A percentile compares a stretch with the other conserved stretches of the same genome.
phyloP scores from a whole-genome alignment of 2,113 vertebrate species.

The Mohoua ochrocephala region DNA sequence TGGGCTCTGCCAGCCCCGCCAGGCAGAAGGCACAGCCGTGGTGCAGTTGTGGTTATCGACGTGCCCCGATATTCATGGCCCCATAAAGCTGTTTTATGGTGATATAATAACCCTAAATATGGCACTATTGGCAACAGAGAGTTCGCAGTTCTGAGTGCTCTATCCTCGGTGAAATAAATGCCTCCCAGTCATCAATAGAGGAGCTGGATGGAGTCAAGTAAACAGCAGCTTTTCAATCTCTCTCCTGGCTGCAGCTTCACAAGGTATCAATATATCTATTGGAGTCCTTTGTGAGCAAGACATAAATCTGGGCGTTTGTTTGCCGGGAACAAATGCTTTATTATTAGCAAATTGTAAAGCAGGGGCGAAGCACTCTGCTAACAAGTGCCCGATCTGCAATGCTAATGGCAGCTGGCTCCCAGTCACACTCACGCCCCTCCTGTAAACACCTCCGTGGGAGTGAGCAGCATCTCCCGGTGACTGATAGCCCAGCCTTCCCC shows the following conservation, averaged over 20 bases:
- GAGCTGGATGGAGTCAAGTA: slow-evolving; percentile 17
- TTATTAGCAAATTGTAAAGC: slow-evolving; percentile 35
- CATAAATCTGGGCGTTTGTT: slow-evolving; percentile 38
- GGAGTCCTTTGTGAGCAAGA: slow-evolving; percentile 23
- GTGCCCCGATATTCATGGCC: slow-evolving; percentile 1
- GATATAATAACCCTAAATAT: slow-evolving; percentile 55
- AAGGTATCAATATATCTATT: slow-evolving; percentile 59
- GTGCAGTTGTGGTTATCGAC: not conserved
- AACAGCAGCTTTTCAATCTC: not conserved
- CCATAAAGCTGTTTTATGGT: slow-evolving; percentile 55
- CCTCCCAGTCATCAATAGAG: slow-evolving; percentile 41
- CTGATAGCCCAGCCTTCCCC: not conserved
- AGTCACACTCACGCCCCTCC: not conserved
- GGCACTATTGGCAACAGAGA: slow-evolving; percentile 32
- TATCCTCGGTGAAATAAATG: slow-evolving; percentile 15
- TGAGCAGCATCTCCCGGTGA: slow-evolving; percentile 12
- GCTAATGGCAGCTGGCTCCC: slow-evolving; percentile 37
- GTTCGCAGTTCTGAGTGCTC: not conserved
- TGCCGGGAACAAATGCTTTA: slow-evolving; percentile 40
- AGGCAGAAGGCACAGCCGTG: not conserved
- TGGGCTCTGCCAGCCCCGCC: not conserved
- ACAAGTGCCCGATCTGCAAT: slow-evolving; percentile 45
- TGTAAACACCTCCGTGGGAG: slow-evolving; percentile 29
- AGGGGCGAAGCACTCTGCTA: not conserved
- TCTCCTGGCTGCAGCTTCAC: not conserved